Evolutionary conservation across 2,797 vertebrate species (phyloP).

Genomic region (Mus minutoides): DNA sequence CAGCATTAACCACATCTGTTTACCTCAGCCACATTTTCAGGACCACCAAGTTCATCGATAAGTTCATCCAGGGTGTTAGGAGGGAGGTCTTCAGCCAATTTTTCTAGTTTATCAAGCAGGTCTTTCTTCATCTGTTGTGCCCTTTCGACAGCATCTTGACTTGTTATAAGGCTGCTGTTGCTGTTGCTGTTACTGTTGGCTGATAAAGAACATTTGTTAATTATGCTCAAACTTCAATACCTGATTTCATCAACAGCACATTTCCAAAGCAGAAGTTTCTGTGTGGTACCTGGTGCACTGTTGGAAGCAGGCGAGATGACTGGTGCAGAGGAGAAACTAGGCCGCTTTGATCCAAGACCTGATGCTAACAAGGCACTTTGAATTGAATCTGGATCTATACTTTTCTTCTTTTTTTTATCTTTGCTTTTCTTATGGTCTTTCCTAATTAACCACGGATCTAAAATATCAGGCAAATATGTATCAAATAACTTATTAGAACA

Average conservation of each 20-base stretch:
- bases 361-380: constrained; percentile 99
- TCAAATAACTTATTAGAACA: not conserved
- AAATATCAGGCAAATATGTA: constrained; percentile 7
- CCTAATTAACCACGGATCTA: constrained; percentile 98
- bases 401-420: constrained; percentile 95
- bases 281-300: constrained; percentile 84
- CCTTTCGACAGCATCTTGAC: constrained; percentile 97
- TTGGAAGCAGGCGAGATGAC: constrained; percentile 88
- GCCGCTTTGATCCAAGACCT: constrained; percentile 95
- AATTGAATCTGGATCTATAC: constrained; percentile 98
- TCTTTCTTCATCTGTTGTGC: constrained; percentile 98
- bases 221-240: not conserved
- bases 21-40: constrained; percentile 99
- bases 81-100: constrained; percentile 94
- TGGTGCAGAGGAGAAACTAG: constrained; percentile 92
- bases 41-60: constrained; percentile 98
- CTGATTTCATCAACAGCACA: constrained; percentile 5
- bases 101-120: constrained; percentile 94
- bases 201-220: constrained; percentile 57
- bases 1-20: not conserved
- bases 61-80: constrained; percentile 98
- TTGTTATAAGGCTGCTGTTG: constrained; percentile 92
- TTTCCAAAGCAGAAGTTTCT: not conserved
- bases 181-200: constrained; percentile 88
- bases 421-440: constrained; percentile 98